Base-by-base conservation (phyloP, 2,888 invertebrate genomes). In the Cephus pygmeus region DNA sequence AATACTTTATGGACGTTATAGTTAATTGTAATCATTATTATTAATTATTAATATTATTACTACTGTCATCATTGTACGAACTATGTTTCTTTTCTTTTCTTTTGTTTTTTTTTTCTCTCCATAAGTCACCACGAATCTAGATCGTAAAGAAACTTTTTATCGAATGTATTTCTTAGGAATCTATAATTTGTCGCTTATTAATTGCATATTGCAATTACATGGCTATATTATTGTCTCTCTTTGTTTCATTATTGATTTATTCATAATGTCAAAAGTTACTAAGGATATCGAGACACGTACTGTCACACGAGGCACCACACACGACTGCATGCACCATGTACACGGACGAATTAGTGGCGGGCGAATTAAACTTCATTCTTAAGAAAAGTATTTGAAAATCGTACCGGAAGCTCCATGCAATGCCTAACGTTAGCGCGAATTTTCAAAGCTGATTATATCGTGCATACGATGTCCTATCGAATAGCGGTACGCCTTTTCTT, bases 1-100 rank as follows among this genome's bases (percentile, higher is more conserved):
- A 56, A 90, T 87, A 90, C 87, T 88, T 89, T 89, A 89, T 87
- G 88, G 87, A 89, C 87, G 90, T 90, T 90, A 90, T 88, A 90
- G 88, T 88, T 90, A 87, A 89, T 90, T 89, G 84, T 88, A 86
- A 87, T 86, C 85, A 87, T 89, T 71, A 78, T 73, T 76, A 76
- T 73, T 76, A 76, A 31, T 76, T 75, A 78, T 77, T 79, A 80
- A 77, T 79, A 78, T 78, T 36, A 74, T 69, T 36, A 76, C 78
- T 77, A 79, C 79, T 85, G 89, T 89, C 86, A 86, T 87, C 85
- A 85, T 85, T 85, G 86, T 86, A 83, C 78, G 79, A 83, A 84
- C 82, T 83, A 83, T 82, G 81, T 82, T 82, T 83, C 80, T 77
- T 81, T 84, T 84, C 3, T 35, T 79, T 79, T 77, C 68, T 78